Percentiles rank a stretch among this genome's conserved stretches.
Conservation (phyloP, 1,140 invertebrate genomes). For the Trissolcus basalis region DNA sequence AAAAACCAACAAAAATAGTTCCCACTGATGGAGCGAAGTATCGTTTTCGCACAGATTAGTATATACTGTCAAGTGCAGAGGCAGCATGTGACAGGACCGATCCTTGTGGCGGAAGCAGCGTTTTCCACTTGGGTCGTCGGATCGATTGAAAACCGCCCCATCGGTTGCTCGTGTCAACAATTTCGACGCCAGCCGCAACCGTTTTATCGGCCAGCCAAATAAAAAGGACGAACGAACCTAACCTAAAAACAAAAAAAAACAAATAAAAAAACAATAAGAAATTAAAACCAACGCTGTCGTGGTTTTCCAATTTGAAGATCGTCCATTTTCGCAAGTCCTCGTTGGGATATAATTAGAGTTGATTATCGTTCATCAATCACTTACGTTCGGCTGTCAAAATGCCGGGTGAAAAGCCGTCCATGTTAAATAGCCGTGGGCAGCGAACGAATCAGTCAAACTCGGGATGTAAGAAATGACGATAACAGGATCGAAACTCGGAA, state of each 20-base stretch:
- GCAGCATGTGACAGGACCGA: conserved; percentile 27
- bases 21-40: no score
- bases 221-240: no score
- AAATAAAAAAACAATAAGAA: conserved; percentile 4
- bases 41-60: no score
- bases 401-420: no score
- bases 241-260: conserved; percentile 5
- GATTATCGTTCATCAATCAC: conserved; percentile 12
- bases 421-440: conserved; percentile 15
- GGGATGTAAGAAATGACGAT: conserved; percentile 34
- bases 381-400: neutral
- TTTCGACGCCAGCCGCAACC: conserved; percentile 37
- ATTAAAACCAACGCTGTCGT: neutral
- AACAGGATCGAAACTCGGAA: conserved; percentile 38
- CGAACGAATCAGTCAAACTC: conserved; percentile 33
- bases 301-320: neutral
- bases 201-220: conserved; percentile 19
- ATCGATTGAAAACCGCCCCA: conserved; percentile 34
- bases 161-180: conserved; percentile 33
- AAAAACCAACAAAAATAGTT: no score
- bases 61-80: no score
- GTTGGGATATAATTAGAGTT: conserved; percentile 15
- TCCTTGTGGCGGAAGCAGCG: conserved; percentile 31
- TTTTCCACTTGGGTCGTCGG: conserved; percentile 39
- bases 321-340: neutral